Conservation (phyloP, 2,888 invertebrate genomes). For the Platycheirus albimanus region DNA sequence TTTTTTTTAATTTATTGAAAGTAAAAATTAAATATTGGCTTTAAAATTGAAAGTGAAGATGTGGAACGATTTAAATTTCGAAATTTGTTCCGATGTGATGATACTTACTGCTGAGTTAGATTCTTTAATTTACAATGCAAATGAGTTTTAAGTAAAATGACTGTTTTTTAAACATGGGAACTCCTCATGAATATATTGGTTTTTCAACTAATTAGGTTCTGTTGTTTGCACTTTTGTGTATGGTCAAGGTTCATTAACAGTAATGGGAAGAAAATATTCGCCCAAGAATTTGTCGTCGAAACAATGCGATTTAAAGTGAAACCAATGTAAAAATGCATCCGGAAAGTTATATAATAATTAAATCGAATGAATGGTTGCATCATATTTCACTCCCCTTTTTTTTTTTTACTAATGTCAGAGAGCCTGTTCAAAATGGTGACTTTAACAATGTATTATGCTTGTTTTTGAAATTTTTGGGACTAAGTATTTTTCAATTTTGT, state of each 20-base stretch:
- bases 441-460: no score
- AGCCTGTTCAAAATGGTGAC: no score
- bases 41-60: conserved; percentile 26
- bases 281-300: background rate
- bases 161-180: background rate
- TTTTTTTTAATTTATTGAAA: conserved; percentile 19
- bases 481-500: no score
- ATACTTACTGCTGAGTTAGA: background rate
- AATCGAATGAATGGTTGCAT: no score
- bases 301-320: background rate
- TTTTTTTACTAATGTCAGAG: no score
- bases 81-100: background rate
- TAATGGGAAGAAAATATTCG: no score
- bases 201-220: background rate
- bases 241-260: background rate
- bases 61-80: background rate
- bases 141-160: background rate
- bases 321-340: background rate
- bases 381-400: no score
- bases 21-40: conserved; percentile 9
- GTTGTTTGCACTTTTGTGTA: background rate
- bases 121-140: conserved; percentile 20
- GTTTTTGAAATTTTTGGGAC: no score
- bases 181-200: background rate
- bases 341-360: background rate